Evolutionary conservation across 2,797 vertebrate species (phyloP).

Genomic region (Gymnocypris eckloni): DNA sequence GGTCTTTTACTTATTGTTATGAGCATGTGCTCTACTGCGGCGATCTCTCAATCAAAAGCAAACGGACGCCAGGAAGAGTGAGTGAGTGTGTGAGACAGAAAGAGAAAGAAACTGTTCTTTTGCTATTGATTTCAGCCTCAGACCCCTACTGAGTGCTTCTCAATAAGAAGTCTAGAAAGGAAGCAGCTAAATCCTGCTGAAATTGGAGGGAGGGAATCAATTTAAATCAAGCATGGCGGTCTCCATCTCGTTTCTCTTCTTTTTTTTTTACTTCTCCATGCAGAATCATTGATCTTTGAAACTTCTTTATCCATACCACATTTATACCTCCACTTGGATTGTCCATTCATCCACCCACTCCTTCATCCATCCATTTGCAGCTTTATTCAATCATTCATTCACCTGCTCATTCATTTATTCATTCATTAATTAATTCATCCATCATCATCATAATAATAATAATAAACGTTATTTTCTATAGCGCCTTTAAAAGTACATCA

Average conservation of each 20-base stretch:
- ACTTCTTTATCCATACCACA: neutral
- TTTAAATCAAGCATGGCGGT: constrained; percentile 73
- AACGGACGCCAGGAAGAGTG: constrained; percentile 44
- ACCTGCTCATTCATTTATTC: constrained; percentile 32
- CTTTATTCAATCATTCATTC: neutral
- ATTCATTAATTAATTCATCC: constrained; percentile 3
- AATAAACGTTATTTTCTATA: no score
- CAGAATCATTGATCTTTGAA: constrained; percentile 45
- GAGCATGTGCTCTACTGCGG: constrained; percentile 55
- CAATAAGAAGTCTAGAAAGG: constrained; percentile 72
- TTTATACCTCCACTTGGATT: neutral
- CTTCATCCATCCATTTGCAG: neutral
- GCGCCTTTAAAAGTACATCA: no score
- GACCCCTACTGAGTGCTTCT: constrained; percentile 74
- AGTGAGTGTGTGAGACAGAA: constrained; percentile 12
- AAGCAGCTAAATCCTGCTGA: constrained; percentile 78
- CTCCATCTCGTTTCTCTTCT: constrained; percentile 60
- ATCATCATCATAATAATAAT: no score
- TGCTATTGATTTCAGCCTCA: constrained; percentile 76
- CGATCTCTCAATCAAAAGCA: constrained; percentile 70
- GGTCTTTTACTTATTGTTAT: constrained; percentile 16
- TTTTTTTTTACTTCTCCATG: constrained; percentile 37
- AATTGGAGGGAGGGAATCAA: constrained; percentile 78
- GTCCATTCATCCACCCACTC: constrained; percentile 21
- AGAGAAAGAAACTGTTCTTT: constrained; percentile 72